phyloP scores from a whole-genome alignment of 2,888 invertebrate species.

The Invenusta paracnida region DNA sequence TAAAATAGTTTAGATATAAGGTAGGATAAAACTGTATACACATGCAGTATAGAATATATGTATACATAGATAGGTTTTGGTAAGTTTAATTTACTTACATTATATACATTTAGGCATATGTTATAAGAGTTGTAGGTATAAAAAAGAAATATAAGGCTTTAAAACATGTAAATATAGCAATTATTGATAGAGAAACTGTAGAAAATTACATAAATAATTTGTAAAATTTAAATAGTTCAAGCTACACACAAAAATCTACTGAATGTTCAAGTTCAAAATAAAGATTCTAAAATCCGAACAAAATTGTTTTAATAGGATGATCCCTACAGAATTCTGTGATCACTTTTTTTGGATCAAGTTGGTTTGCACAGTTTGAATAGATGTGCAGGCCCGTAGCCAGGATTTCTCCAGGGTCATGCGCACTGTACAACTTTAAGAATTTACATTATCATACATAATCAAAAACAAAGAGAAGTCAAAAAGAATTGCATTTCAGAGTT shows the following conservation, averaged over 20 bases:
- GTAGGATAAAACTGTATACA: background rate
- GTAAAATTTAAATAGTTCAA: background rate
- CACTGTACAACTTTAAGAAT: background rate
- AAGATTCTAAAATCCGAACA: background rate
- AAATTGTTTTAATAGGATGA: conserved; percentile 1
- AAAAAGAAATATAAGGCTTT: background rate
- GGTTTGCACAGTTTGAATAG: conserved; percentile 25
- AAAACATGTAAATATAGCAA: background rate
- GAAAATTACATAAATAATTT: background rate
- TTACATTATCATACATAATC: background rate
- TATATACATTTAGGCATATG: background rate
- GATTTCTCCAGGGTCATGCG: background rate
- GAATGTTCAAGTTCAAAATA: conserved; percentile 6
- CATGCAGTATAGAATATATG: background rate
- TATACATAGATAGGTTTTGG: background rate
- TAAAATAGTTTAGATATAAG: conserved; percentile 11
- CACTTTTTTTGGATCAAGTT: conserved; percentile 17
- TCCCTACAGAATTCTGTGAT: conserved; percentile 22
- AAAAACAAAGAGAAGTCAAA: too few species aligned
- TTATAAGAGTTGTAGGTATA: background rate
- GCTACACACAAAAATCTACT: background rate
- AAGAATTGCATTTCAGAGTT: too few species aligned
- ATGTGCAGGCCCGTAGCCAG: background rate
- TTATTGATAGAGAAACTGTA: background rate
- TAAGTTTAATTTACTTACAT: background rate